Evolutionary conservation across 2,888 invertebrate genomes (phyloP).

Genomic region (Anthophora plumipes): DNA sequence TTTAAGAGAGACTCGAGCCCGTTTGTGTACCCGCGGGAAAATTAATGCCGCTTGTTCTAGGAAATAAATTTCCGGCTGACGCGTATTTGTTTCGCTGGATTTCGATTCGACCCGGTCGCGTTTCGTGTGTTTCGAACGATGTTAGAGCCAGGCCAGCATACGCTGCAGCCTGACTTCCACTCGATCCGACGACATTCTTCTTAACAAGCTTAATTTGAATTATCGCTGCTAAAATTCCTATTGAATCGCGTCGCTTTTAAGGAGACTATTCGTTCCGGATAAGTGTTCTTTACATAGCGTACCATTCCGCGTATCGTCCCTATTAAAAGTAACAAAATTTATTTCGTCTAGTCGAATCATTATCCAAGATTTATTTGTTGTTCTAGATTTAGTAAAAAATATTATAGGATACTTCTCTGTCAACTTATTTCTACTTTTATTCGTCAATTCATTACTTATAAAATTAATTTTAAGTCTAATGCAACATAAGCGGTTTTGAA

Average conservation of each 20-base stretch:
- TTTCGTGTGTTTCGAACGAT: constrained; percentile 29
- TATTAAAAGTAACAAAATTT: too few species aligned
- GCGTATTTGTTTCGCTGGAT: constrained; percentile 31
- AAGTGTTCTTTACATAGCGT: too few species aligned
- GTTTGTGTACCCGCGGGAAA: constrained; percentile 31
- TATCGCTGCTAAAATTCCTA: not conserved
- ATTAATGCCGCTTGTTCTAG: constrained; percentile 50
- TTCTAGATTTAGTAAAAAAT: too few species aligned
- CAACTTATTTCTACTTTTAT: too few species aligned
- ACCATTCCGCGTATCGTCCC: too few species aligned
- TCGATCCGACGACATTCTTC: constrained; percentile 11
- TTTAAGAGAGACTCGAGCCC: constrained; percentile 41
- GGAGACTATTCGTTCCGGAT: not conserved
- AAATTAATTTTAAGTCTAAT: too few species aligned
- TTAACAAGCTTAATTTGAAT: constrained; percentile 15
- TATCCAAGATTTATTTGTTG: too few species aligned
- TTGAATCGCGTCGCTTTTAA: constrained; percentile 2
- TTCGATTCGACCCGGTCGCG: constrained; percentile 14
- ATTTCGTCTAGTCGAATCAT: too few species aligned
- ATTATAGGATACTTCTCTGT: too few species aligned
- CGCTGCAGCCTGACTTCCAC: not conserved
- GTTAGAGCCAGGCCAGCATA: not conserved
- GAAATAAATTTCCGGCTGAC: constrained; percentile 46
- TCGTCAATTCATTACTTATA: too few species aligned
- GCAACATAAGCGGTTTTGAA: too few species aligned